Evolutionary conservation across 2,888 invertebrate genomes (phyloP).

Genomic region (Tyria jacobaeae): DNA sequence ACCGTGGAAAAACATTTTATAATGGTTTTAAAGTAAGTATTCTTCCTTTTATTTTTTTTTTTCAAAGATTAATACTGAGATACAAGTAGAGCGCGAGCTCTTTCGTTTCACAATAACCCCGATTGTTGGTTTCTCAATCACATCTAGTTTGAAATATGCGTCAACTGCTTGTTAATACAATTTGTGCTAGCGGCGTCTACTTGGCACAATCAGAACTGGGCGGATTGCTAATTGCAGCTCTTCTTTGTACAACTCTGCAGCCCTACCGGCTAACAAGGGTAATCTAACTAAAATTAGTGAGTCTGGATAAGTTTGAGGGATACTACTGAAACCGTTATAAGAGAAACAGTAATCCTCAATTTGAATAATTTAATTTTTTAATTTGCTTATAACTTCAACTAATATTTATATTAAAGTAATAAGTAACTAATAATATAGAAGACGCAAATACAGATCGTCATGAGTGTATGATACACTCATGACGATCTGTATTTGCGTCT

Average conservation of each 20-base stretch:
- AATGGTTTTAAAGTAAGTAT: background rate
- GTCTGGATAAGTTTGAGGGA: conserved; percentile 31
- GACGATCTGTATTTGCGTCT: too few species aligned
- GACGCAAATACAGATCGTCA: too few species aligned
- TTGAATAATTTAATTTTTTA: conserved; percentile 18
- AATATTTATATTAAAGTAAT: background rate
- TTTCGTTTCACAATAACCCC: background rate
- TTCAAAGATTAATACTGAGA: background rate
- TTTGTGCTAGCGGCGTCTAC: conserved; percentile 65
- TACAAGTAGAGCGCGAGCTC: too few species aligned
- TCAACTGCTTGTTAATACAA: conserved; percentile 68
- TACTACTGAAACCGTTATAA: conserved; percentile 22
- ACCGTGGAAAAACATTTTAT: background rate
- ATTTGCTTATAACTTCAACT: background rate
- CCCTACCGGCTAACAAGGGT: conserved; percentile 63
- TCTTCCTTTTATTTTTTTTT: background rate
- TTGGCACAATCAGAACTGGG: conserved; percentile 70
- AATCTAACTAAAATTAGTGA: conserved; percentile 55
- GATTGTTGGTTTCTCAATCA: conserved; percentile 17
- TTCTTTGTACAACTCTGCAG: conserved; percentile 57
- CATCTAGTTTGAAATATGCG: conserved; percentile 46
- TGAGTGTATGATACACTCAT: too few species aligned
- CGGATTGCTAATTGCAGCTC: conserved; percentile 76
- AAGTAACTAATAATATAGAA: background rate
- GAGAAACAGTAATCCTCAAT: conserved; percentile 25